phyloP scores from a whole-genome alignment of 2,797 vertebrate genomes.

The Pseudomugil tenellus region DNA sequence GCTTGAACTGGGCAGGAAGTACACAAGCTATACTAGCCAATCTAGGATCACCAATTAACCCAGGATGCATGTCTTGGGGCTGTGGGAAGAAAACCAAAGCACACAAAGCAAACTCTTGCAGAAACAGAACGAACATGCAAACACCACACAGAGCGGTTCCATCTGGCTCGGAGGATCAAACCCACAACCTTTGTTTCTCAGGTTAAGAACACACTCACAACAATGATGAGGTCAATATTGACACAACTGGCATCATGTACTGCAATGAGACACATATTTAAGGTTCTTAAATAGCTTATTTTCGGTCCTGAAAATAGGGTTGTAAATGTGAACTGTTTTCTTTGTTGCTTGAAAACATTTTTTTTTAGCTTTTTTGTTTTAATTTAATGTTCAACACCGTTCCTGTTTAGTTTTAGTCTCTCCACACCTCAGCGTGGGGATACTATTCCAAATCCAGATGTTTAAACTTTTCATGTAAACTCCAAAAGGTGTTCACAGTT shows the following conservation, averaged over 20 bases:
- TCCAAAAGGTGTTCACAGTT: neutral
- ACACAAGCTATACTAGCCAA: neutral
- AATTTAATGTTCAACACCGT: neutral
- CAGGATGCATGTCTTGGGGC: neutral
- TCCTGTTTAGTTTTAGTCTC: neutral
- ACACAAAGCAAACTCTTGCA: neutral
- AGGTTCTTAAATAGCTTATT: neutral
- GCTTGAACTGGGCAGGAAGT: neutral
- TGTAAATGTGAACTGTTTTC: neutral
- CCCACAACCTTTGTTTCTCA: neutral
- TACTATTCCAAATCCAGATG: neutral
- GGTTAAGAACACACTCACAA: neutral
- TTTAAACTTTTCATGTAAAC: neutral
- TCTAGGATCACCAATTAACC: neutral
- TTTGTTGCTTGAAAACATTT: neutral
- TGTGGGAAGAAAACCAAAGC: neutral
- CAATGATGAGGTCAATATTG: neutral
- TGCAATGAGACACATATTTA: neutral
- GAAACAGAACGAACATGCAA: neutral
- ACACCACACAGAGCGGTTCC: neutral
- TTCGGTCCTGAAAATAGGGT: neutral
- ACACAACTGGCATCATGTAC: neutral
- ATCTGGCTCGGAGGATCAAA: neutral
- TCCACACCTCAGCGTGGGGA: neutral
- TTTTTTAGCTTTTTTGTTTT: neutral